A percentile compares a stretch with the other conserved stretches of the same genome.
These are phyloP conservation scores for Enoplolaimus lenunculus DNA, from an alignment of 2,888 invertebrate species.

Conservation along the genomic window DNA sequence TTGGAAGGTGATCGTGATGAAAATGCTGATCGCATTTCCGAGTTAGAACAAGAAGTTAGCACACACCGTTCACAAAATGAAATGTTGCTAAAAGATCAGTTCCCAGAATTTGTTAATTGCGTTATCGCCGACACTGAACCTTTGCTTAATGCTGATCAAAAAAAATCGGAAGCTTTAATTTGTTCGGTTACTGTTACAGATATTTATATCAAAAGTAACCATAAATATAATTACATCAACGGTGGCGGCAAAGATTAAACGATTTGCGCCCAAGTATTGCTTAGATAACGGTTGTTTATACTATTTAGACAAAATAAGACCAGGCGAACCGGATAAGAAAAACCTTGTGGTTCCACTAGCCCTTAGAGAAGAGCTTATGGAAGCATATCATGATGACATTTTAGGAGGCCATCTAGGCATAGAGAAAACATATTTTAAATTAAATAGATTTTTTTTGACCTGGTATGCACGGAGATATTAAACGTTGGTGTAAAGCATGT, in stretches of 20 bases:
- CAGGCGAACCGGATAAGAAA: not conserved
- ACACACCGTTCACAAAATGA: no score
- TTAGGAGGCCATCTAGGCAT: not conserved
- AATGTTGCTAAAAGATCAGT: no score
- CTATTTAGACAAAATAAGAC: not conserved
- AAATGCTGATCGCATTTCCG: no score
- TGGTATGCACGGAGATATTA: not conserved
- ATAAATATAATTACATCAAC: no score
- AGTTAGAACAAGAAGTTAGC: no score
- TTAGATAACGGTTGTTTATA: not conserved
- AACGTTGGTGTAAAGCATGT: not conserved
- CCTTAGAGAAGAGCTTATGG: not conserved
- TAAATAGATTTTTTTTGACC: not conserved
- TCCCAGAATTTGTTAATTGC: no score
- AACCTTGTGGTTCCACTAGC: not conserved
- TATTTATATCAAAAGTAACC: no score
- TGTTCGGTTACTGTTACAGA: no score
- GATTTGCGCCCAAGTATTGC: not conserved
- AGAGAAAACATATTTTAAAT: not conserved
- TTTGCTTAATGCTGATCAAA: no score
- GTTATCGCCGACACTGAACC: no score
- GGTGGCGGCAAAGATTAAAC: not conserved
- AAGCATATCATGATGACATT: slow-evolving; percentile 16
- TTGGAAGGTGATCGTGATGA: no score
- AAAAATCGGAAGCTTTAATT: no score